These are phyloP conservation scores for Drosophila cognata DNA, from an alignment of 2,888 invertebrate species.

Conservation along the genomic window DNA sequence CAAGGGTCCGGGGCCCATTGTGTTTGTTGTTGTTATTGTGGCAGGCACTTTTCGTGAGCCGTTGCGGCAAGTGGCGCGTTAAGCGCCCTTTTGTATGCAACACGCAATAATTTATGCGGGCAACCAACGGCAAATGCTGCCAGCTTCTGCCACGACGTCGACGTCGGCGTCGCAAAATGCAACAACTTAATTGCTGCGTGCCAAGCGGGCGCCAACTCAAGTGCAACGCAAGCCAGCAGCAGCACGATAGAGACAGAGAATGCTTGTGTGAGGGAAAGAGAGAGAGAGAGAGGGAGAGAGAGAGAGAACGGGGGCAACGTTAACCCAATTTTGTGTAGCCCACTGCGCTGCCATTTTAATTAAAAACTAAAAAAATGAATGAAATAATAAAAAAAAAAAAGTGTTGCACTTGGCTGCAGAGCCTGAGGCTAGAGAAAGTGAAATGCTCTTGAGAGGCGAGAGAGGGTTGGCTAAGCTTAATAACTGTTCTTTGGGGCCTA, in stretches of 20 bases:
- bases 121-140: slow-evolving; percentile 44
- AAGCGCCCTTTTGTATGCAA: slow-evolving; percentile 72
- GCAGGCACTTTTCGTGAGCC: slow-evolving; percentile 57
- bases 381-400: slow-evolving; percentile 36
- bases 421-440: slow-evolving; percentile 34
- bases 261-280: background rate
- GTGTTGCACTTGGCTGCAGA: slow-evolving; percentile 51
- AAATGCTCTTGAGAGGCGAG: slow-evolving; percentile 25
- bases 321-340: slow-evolving; percentile 64
- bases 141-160: slow-evolving; percentile 16
- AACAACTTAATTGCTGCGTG: slow-evolving; percentile 75
- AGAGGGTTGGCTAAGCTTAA: slow-evolving; percentile 42
- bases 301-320: slow-evolving; percentile 28
- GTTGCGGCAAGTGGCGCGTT: slow-evolving; percentile 61
- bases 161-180: slow-evolving; percentile 49
- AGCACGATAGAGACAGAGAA: background rate
- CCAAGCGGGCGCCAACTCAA: slow-evolving; percentile 52
- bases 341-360: slow-evolving; percentile 64
- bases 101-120: slow-evolving; percentile 76
- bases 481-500: slow-evolving; percentile 59
- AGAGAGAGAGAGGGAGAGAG: background rate
- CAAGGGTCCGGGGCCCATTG: slow-evolving; percentile 8
- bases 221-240: slow-evolving; percentile 23
- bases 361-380: slow-evolving; percentile 52
- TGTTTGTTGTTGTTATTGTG: slow-evolving; percentile 43